Conservation (phyloP, 2,113 vertebrate genomes). For the Pyxicephalus adspersus region DNA sequence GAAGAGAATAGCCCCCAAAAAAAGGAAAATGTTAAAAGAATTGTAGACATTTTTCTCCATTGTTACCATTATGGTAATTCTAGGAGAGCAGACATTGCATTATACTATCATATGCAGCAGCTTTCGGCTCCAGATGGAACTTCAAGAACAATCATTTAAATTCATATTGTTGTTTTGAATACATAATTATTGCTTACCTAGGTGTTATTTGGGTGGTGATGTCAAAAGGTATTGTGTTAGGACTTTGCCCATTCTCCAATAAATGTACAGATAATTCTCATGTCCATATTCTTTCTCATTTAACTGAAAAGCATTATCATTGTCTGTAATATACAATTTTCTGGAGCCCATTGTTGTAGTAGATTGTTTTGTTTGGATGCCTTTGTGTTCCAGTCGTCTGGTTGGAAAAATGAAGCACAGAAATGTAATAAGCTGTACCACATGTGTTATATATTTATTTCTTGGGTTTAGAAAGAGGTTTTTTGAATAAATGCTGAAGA, state of each 20-base stretch:
- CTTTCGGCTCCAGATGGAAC: slow-evolving; percentile 22
- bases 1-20: slow-evolving; percentile 11
- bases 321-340: slow-evolving; percentile 28
- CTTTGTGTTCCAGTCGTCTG: slow-evolving; percentile 39
- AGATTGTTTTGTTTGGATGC: slow-evolving; percentile 46
- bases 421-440: slow-evolving; percentile 33
- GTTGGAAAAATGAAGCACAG: slow-evolving; percentile 18
- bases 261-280: slow-evolving; percentile 36
- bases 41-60: not conserved
- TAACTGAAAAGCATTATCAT: slow-evolving; percentile 41
- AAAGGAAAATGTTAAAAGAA: no score
- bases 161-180: slow-evolving; percentile 36
- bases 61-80: slow-evolving; percentile 17
- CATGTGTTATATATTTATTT: slow-evolving; percentile 25
- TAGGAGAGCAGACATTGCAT: slow-evolving; percentile 11
- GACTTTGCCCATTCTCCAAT: not conserved
- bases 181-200: slow-evolving; percentile 45
- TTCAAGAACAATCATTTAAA: slow-evolving; percentile 26
- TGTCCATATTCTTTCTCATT: slow-evolving; percentile 31
- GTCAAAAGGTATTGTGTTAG: slow-evolving; percentile 32
- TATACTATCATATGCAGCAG: not conserved
- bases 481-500: not conserved
- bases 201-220: not conserved
- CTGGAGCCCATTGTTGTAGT: slow-evolving; percentile 20
- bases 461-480: slow-evolving; percentile 5